These are phyloP conservation scores for Odontomyia ornata DNA, from an alignment of 2,888 invertebrate species.

Conservation along the genomic window DNA sequence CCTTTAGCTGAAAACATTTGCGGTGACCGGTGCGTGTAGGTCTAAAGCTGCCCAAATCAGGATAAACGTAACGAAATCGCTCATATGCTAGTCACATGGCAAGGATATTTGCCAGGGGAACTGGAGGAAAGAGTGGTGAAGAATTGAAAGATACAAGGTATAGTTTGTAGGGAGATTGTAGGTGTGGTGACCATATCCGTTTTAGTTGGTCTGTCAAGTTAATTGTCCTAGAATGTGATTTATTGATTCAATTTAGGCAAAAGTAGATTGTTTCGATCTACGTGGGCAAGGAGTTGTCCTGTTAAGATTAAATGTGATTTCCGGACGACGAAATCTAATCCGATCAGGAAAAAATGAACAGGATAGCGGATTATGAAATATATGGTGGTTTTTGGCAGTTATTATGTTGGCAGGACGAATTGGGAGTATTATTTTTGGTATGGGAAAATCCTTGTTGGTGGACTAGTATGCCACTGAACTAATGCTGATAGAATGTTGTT, in stretches of 20 bases:
- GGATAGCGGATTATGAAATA: neutral
- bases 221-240: slow-evolving; percentile 46
- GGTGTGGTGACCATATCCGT: slow-evolving; percentile 31
- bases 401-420: neutral
- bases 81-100: slow-evolving; percentile 1
- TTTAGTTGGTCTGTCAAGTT: slow-evolving; percentile 45
- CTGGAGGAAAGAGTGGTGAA: too few relatives aligned
- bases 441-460: neutral
- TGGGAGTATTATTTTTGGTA: neutral
- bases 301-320: slow-evolving; percentile 21
- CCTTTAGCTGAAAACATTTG: slow-evolving; percentile 4
- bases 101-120: too few relatives aligned
- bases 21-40: neutral
- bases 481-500: too few relatives aligned
- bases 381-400: neutral
- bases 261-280: slow-evolving; percentile 18
- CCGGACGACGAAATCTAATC: neutral
- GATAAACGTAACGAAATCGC: slow-evolving; percentile 8
- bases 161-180: neutral
- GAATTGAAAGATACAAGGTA: neutral
- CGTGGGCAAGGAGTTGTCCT: neutral
- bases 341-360: neutral
- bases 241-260: slow-evolving; percentile 39
- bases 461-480: too few relatives aligned
- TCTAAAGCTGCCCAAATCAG: neutral